Evolutionary conservation across 2,888 invertebrate species (phyloP), one percentile per base, ranked within the genome.

Genomic region (Cryptocheilus praepositus): DNA sequence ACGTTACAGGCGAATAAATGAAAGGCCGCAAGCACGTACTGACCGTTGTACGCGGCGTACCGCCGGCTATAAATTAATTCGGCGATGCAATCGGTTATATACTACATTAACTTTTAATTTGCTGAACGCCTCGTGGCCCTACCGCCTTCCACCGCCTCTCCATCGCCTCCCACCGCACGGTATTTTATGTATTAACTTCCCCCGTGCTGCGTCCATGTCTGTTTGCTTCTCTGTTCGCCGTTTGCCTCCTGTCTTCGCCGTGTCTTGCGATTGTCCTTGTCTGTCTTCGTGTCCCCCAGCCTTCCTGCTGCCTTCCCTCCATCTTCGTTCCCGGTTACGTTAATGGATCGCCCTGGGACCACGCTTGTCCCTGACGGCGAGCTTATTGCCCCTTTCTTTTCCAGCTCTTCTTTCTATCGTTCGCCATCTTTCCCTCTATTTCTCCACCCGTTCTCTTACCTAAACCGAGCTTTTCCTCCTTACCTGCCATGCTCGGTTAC

Each of bases 81-180:
- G 71, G 64, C 77, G 74, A 76, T 73, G 73, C 69, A 77, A 81
- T 81, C 81, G 79, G 74, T 81, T 79, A 75, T 70, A 69, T 79
- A 73, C 77, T 76, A 73, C 79, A 73, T 80, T 80, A 82, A 81
- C 77, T 81, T 83, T 81, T 79, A 79, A 81, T 82, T 82, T 80
- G 73, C 76, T 78, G 71, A 79, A 76, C 72, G 77, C 58, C 69
- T 62, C 54, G 56, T 15, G 28, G 36, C 44, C 53, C 53, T 44
- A 53, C 53, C 61, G 44, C 53, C 44, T 16, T 51, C n/a, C n/a
- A n/a, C n/a, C n/a, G n/a, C n/a, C n/a, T n/a, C n/a, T n/a, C n/a
- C n/a, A n/a, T n/a, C n/a, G n/a, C n/a, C n/a, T n/a, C n/a, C n/a
- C n/a, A n/a, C 57, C 36, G 53, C 71, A 59, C 62, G 55, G 66